These are phyloP conservation scores for Heliconius hermathena DNA, from an alignment of 1,140 invertebrate genomes.

Conservation along the genomic window DNA sequence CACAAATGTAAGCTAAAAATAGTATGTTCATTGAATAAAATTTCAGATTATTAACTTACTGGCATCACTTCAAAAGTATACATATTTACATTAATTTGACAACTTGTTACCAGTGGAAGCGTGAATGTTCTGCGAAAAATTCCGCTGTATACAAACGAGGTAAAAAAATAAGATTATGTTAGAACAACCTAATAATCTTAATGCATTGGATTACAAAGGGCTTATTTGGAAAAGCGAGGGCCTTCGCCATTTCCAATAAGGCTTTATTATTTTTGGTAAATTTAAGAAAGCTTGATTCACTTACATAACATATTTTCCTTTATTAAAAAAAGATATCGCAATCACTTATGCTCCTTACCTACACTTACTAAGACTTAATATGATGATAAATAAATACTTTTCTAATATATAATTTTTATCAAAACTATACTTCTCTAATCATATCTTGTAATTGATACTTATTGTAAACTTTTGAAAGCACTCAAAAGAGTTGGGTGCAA, in stretches of 20 bases:
- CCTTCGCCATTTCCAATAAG: constrained; percentile 5
- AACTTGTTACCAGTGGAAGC: constrained; percentile 31
- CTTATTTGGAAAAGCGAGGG: constrained; percentile 29
- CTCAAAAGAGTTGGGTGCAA: constrained; percentile 37
- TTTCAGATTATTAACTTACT: constrained; percentile 20
- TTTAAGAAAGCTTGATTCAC: neutral
- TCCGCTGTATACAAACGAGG: constrained; percentile 47
- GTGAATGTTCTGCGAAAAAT: constrained; percentile 35
- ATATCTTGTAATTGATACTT: neutral
- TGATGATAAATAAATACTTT: neutral
- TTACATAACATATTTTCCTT: neutral
- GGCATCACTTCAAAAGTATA: constrained; percentile 37
- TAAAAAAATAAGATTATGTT: constrained; percentile 59
- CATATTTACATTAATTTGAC: constrained; percentile 45
- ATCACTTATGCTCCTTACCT: neutral
- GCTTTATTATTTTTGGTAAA: constrained; percentile 12
- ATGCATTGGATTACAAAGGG: constrained; percentile 69
- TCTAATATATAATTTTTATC: too few relatives aligned
- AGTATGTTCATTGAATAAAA: constrained; percentile 4
- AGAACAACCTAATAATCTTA: constrained; percentile 70
- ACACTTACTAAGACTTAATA: neutral
- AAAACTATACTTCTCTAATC: too few relatives aligned
- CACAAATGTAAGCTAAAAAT: neutral
- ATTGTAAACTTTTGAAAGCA: neutral
- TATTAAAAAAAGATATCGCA: neutral